Conservation (phyloP, 2,888 invertebrate species). For the Cephus nigrinus region DNA sequence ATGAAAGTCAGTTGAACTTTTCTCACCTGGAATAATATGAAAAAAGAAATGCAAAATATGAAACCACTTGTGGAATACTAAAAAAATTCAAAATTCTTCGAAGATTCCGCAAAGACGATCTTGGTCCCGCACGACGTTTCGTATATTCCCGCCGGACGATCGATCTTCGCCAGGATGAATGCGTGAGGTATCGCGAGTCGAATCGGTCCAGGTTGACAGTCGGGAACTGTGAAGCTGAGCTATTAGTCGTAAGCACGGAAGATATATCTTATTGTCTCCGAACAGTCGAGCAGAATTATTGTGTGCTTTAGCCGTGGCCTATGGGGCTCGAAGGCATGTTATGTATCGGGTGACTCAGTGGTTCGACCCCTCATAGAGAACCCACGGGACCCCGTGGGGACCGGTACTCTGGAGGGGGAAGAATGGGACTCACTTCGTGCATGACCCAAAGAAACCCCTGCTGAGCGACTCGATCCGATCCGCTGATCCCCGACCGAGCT, state of each 20-base stretch:
- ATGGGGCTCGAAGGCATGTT: conserved; percentile 44
- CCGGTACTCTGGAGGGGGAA: conserved; percentile 34
- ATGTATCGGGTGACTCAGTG: conserved; percentile 60
- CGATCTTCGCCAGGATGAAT: neutral
- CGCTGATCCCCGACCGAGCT: conserved; percentile 64
- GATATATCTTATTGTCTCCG: conserved; percentile 53
- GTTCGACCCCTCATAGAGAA: conserved; percentile 61
- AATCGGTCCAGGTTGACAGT: conserved; percentile 14
- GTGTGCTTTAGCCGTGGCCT: conserved; percentile 29
- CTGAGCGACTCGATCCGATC: conserved; percentile 64
- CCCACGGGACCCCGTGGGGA: conserved; percentile 41
- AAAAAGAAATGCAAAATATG: neutral
- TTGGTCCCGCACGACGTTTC: neutral
- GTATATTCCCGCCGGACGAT: neutral
- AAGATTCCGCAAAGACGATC: neutral
- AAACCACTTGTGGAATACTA: neutral
- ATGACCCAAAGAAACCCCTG: conserved; percentile 66
- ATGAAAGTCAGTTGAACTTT: neutral
- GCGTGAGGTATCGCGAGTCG: conserved; percentile 8
- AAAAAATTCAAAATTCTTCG: neutral
- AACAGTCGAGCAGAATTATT: conserved; percentile 38
- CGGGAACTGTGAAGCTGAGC: conserved; percentile 35
- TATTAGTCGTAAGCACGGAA: conserved; percentile 51
- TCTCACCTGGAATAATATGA: neutral
- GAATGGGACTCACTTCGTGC: conserved; percentile 62